Conservation (phyloP, 2,888 invertebrate species). For the Graphium colonna region DNA sequence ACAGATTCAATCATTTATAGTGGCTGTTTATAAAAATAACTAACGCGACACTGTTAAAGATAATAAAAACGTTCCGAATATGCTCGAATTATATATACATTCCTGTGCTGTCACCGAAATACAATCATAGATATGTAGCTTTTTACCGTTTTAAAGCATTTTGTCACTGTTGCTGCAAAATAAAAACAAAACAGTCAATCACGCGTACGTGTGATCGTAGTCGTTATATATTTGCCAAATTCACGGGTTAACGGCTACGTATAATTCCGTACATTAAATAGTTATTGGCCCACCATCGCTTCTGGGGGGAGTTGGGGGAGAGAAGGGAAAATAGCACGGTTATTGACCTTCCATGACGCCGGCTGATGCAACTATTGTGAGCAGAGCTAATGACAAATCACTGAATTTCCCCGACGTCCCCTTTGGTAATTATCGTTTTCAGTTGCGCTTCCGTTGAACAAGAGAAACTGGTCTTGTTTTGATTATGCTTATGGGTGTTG, state of each 20-base stretch:
- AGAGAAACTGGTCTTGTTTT: slow-evolving; percentile 1
- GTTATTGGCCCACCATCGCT: slow-evolving; percentile 37
- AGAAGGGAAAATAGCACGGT: slow-evolving; percentile 55
- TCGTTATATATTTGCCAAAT: no score
- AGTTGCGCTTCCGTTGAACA: slow-evolving; percentile 6
- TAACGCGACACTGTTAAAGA: not conserved
- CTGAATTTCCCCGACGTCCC: slow-evolving; percentile 48
- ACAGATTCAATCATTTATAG: not conserved
- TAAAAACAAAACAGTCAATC: not conserved
- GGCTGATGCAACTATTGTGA: slow-evolving; percentile 59
- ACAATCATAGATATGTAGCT: not conserved
- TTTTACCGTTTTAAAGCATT: not conserved
- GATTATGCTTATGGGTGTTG: not conserved
- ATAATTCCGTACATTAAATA: slow-evolving; percentile 34
- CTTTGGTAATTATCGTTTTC: slow-evolving; percentile 12
- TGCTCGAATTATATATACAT: not conserved
- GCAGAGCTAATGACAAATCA: slow-evolving; percentile 62
- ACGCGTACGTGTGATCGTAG: not conserved
- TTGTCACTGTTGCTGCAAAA: not conserved
- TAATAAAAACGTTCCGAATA: not conserved
- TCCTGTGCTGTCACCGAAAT: not conserved
- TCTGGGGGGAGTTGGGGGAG: slow-evolving; percentile 50
- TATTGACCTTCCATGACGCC: slow-evolving; percentile 68
- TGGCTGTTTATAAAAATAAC: no score
- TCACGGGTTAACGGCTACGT: no score